A percentile compares a stretch with the other conserved stretches of the same genome.
These are phyloP conservation scores for Lapara coniferarum DNA, from an alignment of 2,888 invertebrate species.

Conservation along the genomic window DNA sequence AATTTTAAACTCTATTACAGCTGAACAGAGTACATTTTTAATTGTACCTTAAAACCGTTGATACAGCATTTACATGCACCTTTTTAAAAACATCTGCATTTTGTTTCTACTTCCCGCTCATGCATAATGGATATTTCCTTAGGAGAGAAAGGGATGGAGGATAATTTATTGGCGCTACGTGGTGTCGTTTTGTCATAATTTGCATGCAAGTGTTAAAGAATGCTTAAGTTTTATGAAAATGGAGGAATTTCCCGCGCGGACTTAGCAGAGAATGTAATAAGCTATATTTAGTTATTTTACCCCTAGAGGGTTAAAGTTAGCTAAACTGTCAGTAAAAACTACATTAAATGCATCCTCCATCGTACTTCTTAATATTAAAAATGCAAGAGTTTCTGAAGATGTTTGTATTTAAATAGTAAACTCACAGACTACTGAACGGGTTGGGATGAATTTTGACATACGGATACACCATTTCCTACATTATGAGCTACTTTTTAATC, in stretches of 20 bases:
- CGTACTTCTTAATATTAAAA: too few species aligned
- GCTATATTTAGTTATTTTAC: too few species aligned
- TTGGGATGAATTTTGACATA: too few species aligned
- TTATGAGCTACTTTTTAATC: too few species aligned
- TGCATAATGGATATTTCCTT: slow-evolving; percentile 20
- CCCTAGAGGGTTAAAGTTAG: too few species aligned
- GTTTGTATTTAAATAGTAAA: too few species aligned
- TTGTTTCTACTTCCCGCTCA: slow-evolving; percentile 20
- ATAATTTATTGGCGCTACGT: neutral
- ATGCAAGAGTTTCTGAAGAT: too few species aligned
- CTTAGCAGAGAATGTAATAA: too few species aligned
- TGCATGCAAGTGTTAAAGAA: neutral
- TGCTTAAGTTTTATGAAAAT: neutral
- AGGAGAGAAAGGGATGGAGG: neutral
- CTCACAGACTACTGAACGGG: too few species aligned
- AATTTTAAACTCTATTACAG: neutral
- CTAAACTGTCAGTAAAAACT: too few species aligned
- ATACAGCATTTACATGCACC: slow-evolving; percentile 19
- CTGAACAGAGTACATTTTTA: neutral
- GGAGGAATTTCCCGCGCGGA: neutral
- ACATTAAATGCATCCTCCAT: too few species aligned
- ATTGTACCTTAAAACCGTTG: neutral
- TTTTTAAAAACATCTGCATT: slow-evolving; percentile 22
- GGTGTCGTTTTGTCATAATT: neutral
- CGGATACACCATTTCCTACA: too few species aligned